A percentile compares a stretch with the other conserved stretches of the same genome.
phyloP scores from a whole-genome alignment of 2,888 invertebrate genomes.

The Eupithecia abbreviata region DNA sequence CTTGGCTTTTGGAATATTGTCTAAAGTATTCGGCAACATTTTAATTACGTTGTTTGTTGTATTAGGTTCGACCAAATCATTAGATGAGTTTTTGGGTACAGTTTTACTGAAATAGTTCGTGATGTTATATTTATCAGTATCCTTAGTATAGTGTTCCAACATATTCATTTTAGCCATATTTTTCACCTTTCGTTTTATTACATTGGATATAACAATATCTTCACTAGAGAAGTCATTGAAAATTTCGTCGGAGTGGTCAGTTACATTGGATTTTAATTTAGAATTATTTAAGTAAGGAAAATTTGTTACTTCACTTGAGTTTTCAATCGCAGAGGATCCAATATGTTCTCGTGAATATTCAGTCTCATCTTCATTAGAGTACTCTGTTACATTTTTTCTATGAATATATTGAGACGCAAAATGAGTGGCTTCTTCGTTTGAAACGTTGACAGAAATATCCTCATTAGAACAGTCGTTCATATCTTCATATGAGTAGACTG shows the following conservation, averaged over 20 bases:
- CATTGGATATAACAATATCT: not conserved
- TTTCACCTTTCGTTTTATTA: not conserved
- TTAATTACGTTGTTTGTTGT: not conserved
- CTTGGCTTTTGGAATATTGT: not conserved
- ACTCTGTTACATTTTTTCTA: not conserved
- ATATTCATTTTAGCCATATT: not conserved
- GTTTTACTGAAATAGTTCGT: not conserved
- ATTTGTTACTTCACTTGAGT: not conserved
- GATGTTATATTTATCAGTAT: not conserved
- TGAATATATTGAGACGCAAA: not conserved
- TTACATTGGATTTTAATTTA: conserved; percentile 3
- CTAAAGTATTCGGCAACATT: not conserved
- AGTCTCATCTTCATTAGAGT: not conserved
- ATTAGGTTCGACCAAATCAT: not conserved
- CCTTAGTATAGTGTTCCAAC: not conserved
- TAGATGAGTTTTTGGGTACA: not conserved
- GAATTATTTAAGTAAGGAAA: not conserved
- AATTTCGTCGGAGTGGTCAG: not conserved
- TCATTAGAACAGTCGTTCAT: not conserved
- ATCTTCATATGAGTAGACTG: not conserved
- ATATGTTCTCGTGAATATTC: not conserved
- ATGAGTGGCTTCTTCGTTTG: not conserved
- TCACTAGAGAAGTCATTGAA: not conserved
- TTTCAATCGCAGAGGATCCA: not conserved
- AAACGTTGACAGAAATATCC: not conserved